A percentile compares a stretch with the other conserved stretches of the same genome.
phyloP scores from a whole-genome alignment of 2,888 invertebrate genomes.

The Limenitis camilla region DNA sequence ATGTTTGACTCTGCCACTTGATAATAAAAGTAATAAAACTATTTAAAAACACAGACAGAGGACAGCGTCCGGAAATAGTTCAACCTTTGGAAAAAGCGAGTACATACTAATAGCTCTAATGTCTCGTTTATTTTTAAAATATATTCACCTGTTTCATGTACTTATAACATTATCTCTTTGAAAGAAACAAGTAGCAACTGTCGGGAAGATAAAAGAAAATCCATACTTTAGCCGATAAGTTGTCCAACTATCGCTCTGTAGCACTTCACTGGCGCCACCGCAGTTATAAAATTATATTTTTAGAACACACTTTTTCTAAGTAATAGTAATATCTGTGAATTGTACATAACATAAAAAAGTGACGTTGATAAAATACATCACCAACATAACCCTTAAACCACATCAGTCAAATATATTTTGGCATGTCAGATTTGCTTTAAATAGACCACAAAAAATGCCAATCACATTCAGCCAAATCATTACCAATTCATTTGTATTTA shows the following conservation, averaged over 20 bases:
- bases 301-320: constrained; percentile 13
- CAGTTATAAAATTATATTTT: constrained; percentile 22
- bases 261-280: constrained; percentile 26
- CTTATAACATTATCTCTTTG: constrained; percentile 10
- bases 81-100: too few species aligned
- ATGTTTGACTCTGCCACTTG: too few species aligned
- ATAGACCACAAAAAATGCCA: constrained; percentile 30
- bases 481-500: constrained; percentile 39
- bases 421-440: constrained; percentile 3
- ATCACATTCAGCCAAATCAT: constrained; percentile 33
- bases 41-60: too few species aligned
- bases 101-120: too few species aligned
- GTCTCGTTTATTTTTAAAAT: constrained; percentile 6
- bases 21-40: too few species aligned
- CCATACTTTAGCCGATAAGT: constrained; percentile 7
- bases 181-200: constrained; percentile 9
- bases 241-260: constrained; percentile 4
- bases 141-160: constrained; percentile 15
- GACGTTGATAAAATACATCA: too few species aligned
- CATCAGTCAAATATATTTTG: not conserved
- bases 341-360: too few species aligned
- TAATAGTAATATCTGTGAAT: too few species aligned
- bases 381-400: not conserved
- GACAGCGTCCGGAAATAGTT: too few species aligned
- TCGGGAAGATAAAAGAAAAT: constrained; percentile 14